Evolutionary conservation across 2,888 invertebrate species (phyloP).

Genomic region (Epicampocera succincta): DNA sequence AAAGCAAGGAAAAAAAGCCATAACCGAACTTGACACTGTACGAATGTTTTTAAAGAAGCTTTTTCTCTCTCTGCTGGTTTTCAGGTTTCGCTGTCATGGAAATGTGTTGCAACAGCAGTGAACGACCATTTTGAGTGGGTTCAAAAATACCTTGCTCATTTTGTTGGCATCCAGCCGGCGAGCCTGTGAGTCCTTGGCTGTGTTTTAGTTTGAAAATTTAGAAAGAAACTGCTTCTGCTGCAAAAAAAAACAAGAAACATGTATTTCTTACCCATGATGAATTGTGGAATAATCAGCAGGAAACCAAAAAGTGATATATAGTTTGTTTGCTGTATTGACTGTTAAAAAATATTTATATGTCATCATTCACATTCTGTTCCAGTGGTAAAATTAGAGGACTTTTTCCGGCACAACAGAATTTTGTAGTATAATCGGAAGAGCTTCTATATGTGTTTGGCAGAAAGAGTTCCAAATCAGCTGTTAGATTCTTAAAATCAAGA

Average conservation of each 20-base stretch:
- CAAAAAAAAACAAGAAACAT: slow-evolving; percentile 7
- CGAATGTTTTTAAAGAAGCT: slow-evolving; percentile 34
- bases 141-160: slow-evolving; percentile 4
- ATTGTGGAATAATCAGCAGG: slow-evolving; percentile 61
- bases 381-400: too few relatives aligned
- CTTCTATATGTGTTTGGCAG: too few relatives aligned
- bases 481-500: too few relatives aligned
- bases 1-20: slow-evolving; percentile 55
- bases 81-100: background rate
- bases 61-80: background rate
- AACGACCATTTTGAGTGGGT: slow-evolving; percentile 18
- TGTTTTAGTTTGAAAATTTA: slow-evolving; percentile 43
- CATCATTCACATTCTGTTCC: slow-evolving; percentile 71
- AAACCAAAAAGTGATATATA: slow-evolving; percentile 71
- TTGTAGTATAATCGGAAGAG: too few relatives aligned
- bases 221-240: slow-evolving; percentile 11
- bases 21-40: slow-evolving; percentile 52
- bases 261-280: slow-evolving; percentile 36
- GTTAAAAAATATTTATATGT: slow-evolving; percentile 76
- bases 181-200: slow-evolving; percentile 17
- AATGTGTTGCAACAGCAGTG: slow-evolving; percentile 25
- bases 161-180: slow-evolving; percentile 8
- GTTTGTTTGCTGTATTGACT: slow-evolving; percentile 71
- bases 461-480: too few relatives aligned
- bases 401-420: too few relatives aligned